Conservation (phyloP, 2,888 invertebrate genomes). For the Amphipyra tragopoginis region DNA sequence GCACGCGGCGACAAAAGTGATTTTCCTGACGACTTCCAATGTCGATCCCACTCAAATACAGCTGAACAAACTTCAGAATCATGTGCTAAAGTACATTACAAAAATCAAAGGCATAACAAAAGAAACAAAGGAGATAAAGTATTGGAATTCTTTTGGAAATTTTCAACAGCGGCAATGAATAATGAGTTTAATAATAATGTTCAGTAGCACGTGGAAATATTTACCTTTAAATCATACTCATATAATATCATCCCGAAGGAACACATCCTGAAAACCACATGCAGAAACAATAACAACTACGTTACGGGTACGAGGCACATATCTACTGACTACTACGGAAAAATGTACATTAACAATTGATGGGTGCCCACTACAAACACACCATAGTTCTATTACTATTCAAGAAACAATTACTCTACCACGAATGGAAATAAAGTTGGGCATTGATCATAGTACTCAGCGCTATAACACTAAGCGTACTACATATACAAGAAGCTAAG, state of each 20-base stretch:
- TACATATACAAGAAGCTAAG: too few relatives aligned
- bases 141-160: constrained; percentile 49
- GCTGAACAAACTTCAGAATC: constrained; percentile 13
- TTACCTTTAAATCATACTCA: constrained; percentile 32
- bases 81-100: background rate
- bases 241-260: constrained; percentile 3
- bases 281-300: too few relatives aligned
- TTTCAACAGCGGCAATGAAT: constrained; percentile 54
- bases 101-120: constrained; percentile 15
- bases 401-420: too few relatives aligned
- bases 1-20: constrained; percentile 20
- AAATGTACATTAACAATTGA: too few relatives aligned
- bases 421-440: too few relatives aligned
- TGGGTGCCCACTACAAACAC: too few relatives aligned
- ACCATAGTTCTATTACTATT: too few relatives aligned
- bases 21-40: constrained; percentile 24
- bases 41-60: constrained; percentile 6
- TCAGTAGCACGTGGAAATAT: constrained; percentile 23
- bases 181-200: constrained; percentile 38
- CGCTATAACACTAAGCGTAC: too few relatives aligned
- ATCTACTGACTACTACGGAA: too few relatives aligned
- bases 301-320: background rate
- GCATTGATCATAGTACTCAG: too few relatives aligned
- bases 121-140: constrained; percentile 35
- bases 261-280: too few relatives aligned